Evolutionary conservation across 2,113 vertebrate genomes (phyloP).

Genomic region (Bubo bubo): DNA sequence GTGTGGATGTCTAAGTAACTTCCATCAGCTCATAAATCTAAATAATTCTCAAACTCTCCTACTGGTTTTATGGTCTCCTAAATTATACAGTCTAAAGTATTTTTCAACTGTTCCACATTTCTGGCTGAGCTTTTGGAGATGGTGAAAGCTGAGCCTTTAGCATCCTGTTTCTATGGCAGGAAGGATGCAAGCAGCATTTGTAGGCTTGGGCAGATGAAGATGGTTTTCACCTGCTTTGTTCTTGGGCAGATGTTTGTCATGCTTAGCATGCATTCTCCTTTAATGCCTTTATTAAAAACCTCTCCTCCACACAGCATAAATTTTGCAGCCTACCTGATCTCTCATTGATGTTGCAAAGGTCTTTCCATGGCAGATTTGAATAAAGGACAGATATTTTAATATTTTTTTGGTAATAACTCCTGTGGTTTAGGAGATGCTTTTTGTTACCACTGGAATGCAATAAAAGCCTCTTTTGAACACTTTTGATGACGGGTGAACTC

Average conservation of each 20-base stretch:
- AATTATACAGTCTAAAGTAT: conserved; percentile 13
- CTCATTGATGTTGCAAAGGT: background rate
- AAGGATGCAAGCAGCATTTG: background rate
- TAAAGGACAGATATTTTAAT: background rate
- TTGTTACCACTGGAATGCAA: background rate
- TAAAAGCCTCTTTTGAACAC: background rate
- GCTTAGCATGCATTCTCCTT: background rate
- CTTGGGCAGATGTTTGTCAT: conserved; percentile 9
- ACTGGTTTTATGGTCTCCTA: conserved; percentile 52
- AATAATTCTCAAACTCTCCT: conserved; percentile 37
- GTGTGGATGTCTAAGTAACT: conserved; percentile 15
- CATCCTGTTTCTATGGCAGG: background rate
- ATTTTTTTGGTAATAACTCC: background rate
- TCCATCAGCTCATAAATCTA: conserved; percentile 60
- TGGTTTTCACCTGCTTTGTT: conserved; percentile 37
- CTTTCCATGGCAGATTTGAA: background rate
- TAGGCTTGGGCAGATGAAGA: background rate
- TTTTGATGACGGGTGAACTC: background rate
- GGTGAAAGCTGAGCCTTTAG: conserved; percentile 17
- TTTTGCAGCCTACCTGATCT: background rate
- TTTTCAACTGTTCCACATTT: conserved; percentile 37
- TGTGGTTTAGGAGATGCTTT: background rate
- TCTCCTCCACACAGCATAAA: background rate
- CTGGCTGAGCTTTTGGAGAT: background rate
- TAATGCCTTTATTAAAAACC: conserved; percentile 9